These are phyloP conservation scores for Morpho deidamia DNA, from an alignment of 2,888 invertebrate species.

Conservation along the genomic window DNA sequence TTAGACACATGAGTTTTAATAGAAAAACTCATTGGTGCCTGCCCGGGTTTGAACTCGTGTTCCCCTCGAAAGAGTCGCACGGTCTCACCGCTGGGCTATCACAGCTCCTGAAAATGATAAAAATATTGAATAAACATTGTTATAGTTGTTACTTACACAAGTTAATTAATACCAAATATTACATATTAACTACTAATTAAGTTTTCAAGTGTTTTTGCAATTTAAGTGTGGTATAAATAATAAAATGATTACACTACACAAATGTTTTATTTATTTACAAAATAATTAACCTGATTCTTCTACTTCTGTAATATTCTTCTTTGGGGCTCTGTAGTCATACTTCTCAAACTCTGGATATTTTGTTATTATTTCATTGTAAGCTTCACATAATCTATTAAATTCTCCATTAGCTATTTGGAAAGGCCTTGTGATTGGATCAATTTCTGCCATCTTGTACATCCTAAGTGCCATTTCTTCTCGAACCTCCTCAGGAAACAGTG, in stretches of 20 bases:
- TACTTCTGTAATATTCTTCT: conserved; percentile 35
- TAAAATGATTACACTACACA: conserved; percentile 13
- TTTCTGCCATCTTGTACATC: conserved; percentile 84
- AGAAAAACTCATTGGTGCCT: too few relatives aligned
- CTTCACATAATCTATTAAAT: conserved; percentile 85
- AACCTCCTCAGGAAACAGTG: conserved; percentile 85
- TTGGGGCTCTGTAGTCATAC: conserved; percentile 84
- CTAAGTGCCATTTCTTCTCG: conserved; percentile 81
- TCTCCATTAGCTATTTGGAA: conserved; percentile 88
- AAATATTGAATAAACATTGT: neutral
- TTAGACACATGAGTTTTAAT: too few relatives aligned
- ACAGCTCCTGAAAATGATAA: too few relatives aligned
- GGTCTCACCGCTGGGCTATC: too few relatives aligned
- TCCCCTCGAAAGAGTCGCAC: too few relatives aligned
- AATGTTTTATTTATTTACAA: conserved; percentile 33
- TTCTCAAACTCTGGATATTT: conserved; percentile 80
- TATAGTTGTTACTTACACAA: too few relatives aligned
- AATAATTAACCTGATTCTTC: conserved; percentile 29
- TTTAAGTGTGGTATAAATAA: conserved; percentile 5
- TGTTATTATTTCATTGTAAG: conserved; percentile 85
- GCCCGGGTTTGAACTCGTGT: too few relatives aligned
- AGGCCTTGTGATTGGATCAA: conserved; percentile 83
- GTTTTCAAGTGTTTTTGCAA: too few relatives aligned
- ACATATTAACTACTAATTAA: too few relatives aligned
- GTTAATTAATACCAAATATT: conserved; percentile 7